Evolutionary conservation across 1,140 invertebrate genomes (phyloP), one percentile per base, ranked within the genome.

Genomic region (Atta cephalotes): DNA sequence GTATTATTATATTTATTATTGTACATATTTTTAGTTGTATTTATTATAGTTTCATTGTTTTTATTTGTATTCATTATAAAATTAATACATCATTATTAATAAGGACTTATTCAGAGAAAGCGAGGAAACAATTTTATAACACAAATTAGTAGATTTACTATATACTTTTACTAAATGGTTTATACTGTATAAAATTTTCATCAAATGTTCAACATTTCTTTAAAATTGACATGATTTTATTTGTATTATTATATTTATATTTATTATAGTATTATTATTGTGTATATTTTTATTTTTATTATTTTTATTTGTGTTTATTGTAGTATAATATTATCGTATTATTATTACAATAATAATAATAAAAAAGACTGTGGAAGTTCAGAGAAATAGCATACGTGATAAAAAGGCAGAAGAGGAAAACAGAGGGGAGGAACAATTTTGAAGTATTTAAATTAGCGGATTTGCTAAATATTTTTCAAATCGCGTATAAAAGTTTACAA

Each of bases 401-500:
- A 71, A 71, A 28, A 21, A 4, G 0, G 7, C 1, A 45, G 5
- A 28, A 39, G 14, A 14, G 14, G 2, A 14, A 6, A 14, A 12
- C 7, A 18, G 21, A 25, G 16, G 3, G 7, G 1, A 6, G 16
- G 10, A 63, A 45, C 21, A 45, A 45, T 45, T 45, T 62, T 49
- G 49, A 14, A 45, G 2, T 25, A 14, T 7, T 63, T 35, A n/a
- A 45, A 66, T 66, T 66, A 66, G 35, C 12, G 35, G 7, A 62
- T 18, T 35, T 62, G 39, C 21, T 72, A 28, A 62, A 74, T 49
- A 74, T 31, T 82, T 72, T 62, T 31, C 21, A 60, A 58, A 39
- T 72, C 53, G 53, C 35, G 72, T 10, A 49, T 72, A 63, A 84
- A 84, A 82, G 25, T 74, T 84, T 51, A 62, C 53, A 16, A 28